Evolutionary conservation across 2,113 vertebrate species (phyloP), one percentile per base, ranked within the genome.

Genomic region (Petrocephalus microphthalmus): DNA sequence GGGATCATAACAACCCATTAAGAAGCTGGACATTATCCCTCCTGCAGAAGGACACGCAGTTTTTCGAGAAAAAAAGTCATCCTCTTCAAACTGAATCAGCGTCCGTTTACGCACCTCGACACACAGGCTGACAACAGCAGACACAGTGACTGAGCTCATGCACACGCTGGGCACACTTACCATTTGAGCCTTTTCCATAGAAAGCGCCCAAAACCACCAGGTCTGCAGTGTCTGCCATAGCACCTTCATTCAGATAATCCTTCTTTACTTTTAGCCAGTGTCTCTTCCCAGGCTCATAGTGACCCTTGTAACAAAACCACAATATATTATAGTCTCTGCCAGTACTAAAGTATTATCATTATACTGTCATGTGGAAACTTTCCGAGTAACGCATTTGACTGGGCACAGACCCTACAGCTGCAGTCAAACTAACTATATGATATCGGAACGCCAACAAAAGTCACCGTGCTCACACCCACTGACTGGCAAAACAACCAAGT

Each of bases 241-340:
- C 97, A 0, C 98, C 98, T 90, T 99, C 97, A 0, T 99, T 99
- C 74, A 99, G 89, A 64, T 99, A 99, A 89, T 99, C 98, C 92
- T 99, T 99, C 92, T 99, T 99, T 87, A 99, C 97, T 90, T 99
- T 99, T 90, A 99, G 95, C 98, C 98, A 99, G 90, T 99, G 98
- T 0, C 98, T 96, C 56, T 99, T 99, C 2, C 98, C 98, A 4
- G 98, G 98, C 86, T 99, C 98, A 2, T 99, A 99, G 5, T 19
- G 90, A 2, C 98, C 95, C 98, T 99, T 90, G 17, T 7, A 49
- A 54, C 88, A 89, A 89, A 78, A 45, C 17, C 86, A 29, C 42
- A 87, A 2, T 56, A n/a, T 53, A 53, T 84, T 53, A 52, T 10
- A 53, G 2, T 33, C 29, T 37, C n/a, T n/a, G 67, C 52, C 52